Evolutionary conservation across 2,797 vertebrate genomes (phyloP), one percentile per base, ranked within the genome.

Genomic region (Chromis chromis): DNA sequence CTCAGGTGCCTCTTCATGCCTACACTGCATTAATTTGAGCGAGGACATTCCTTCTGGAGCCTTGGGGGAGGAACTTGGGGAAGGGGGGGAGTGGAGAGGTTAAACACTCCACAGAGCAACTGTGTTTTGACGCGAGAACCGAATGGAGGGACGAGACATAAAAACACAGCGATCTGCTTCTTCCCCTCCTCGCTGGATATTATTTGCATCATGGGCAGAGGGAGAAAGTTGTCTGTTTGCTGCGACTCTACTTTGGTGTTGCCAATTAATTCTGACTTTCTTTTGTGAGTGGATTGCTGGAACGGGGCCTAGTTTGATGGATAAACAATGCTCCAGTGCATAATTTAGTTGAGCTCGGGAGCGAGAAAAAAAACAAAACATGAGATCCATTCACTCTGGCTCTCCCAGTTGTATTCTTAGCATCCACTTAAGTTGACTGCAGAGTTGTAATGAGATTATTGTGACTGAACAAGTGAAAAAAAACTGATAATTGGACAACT

Each of bases 181-280:
- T 70, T 49, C 40, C 52, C 28, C 40, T n/a, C 33, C 40, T 14
- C 17, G 24, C 65, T 74, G 78, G 66, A 78, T 69, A 58, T 69
- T 82, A 83, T 91, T 81, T 84, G 79, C 84, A 88, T 88, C 60
- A 39, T 54, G 84, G 88, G 76, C 77, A 57, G 75, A 85, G 74
- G 76, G 79, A 84, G 76, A 89, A 85, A 78, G 78, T 85, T 88
- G 75, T 83, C 82, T 70, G 70, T 82, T 88, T 86, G 72, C 81
- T 56, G 61, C 72, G 86, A 77, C 80, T 88, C 66, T 81, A 68
- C 82, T 89, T 89, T 86, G 78, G 80, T 88, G 86, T 81, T 90
- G 91, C 89, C 94, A 94, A 93, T 94, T 94, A 93, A 92, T 88
- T 86, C 69, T 64, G 83, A 83, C 88, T 86, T 84, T 90, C 88